Evolutionary conservation across 1,140 invertebrate genomes (phyloP), one percentile per base, ranked within the genome.

Genomic region (Drosophila varians): DNA sequence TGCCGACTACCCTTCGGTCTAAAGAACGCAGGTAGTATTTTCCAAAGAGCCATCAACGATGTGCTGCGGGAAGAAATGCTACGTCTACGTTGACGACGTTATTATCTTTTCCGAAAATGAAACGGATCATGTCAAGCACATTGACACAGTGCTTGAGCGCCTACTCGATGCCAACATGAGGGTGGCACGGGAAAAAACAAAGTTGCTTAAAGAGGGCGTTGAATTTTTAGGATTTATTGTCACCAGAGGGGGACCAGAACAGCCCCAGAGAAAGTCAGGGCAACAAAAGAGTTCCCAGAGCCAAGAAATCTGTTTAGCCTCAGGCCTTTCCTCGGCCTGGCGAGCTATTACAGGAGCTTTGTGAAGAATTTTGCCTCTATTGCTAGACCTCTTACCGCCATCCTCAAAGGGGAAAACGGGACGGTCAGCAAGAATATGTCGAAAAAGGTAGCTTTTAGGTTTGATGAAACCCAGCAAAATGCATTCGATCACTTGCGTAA

Each of bases 1-100:
- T n/a, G n/a, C n/a, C n/a, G n/a, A n/a, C n/a, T 92, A 78, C 82
- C 82, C 4, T 92, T 92, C 52, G 91, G 90, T 12, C 45, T 92
- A n/a, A 88, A 89, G 68, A 91, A 90, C 49, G 82, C 90, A 21
- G 87, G 88, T 8, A 72, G 80, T 4, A 92, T 90, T 8, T 92
- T 93, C 71, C 53, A 66, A 38, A 52, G 60, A 16, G 38, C 60
- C 0, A 68, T 60, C 14, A 55, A 60, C 18, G 56, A 53, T 7
- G 25, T 60, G 2, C 55, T 68, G n/a, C 48, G 54, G 8, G 54
- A 68, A 18, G 45, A 65, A 2, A 65, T 53, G 47, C 12, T 72
- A 46, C 38, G 69, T 71, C 47, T 71, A 71, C 49, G 52, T 64
- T 18, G 51, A 71, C 36, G 54, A 66, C 21, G 31, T 57, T 1